phyloP scores from a whole-genome alignment of 2,888 invertebrate species.

The Eupithecia pulchellata region DNA sequence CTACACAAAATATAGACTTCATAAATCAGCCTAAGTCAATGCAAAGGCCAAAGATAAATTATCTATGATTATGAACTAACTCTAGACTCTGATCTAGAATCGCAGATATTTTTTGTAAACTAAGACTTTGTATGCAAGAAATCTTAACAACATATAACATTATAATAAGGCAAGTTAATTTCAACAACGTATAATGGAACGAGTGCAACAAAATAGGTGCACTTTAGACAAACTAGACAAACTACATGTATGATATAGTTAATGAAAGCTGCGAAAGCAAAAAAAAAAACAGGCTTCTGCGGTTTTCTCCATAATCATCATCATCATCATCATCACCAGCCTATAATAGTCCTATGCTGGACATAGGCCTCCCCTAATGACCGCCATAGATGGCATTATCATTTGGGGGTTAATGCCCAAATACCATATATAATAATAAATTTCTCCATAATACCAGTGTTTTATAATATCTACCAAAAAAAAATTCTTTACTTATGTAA shows the following conservation, averaged over 20 bases:
- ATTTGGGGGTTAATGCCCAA: too few relatives aligned
- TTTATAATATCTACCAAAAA: background rate
- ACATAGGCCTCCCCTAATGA: too few relatives aligned
- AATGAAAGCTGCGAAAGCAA: background rate
- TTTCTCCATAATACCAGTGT: too few relatives aligned
- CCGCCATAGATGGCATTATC: too few relatives aligned
- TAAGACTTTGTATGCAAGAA: too few relatives aligned
- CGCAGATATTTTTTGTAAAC: background rate
- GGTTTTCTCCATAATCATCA: too few relatives aligned
- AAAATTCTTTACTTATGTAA: background rate
- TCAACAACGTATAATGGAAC: background rate
- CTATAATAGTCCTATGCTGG: too few relatives aligned
- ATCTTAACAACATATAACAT: too few relatives aligned
- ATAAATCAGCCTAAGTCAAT: background rate
- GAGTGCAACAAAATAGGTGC: background rate
- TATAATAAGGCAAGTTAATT: background rate
- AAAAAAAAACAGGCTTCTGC: too few relatives aligned
- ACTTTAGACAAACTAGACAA: background rate
- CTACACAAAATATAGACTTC: background rate
- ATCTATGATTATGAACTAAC: background rate
- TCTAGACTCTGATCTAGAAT: background rate
- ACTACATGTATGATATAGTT: background rate
- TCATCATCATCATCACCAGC: too few relatives aligned
- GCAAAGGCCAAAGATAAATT: background rate
- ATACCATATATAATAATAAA: too few relatives aligned